Evolutionary conservation across 2,797 vertebrate species (phyloP), one percentile per base, ranked within the genome.

Genomic region (Sciaenops ocellatus): DNA sequence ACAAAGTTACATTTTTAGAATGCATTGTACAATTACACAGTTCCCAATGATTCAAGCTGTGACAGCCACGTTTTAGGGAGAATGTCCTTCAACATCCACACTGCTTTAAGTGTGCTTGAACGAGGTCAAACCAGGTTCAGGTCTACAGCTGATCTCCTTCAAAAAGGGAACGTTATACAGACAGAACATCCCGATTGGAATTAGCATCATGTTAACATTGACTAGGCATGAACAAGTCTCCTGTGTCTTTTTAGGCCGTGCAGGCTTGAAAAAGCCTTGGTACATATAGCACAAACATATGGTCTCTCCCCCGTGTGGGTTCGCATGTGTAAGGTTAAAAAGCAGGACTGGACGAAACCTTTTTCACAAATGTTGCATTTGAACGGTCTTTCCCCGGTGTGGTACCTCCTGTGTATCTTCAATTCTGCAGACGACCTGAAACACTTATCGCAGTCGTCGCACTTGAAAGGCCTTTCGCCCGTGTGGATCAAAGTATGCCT

Each of bases 241-340:
- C 88, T 80, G 83, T 94, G 94, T 84, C 94, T 84, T 73, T 94
- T 94, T 30, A 94, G 76, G 48, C 94, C 94, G 9, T 94, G 94
- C 80, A 94, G 65, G 79, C 93, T 94, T n/a, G 94, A 91, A 66
- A 94, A 94, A 51, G 87, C 94, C 44, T 93, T 94, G 63, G 1
- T 90, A 71, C 94, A 94, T 11, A 87, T 57, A 2, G 85, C 0
- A 15, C 94, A 94, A 6, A 93, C 87, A 26, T 94, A 94, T 0
- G 94, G 94, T 46, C 92, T 86, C 73, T 94, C 94, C 34, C 94
- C 94, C 0, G 94, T 94, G 5, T 94, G 94, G 30, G 92, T 94
- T 34, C 94, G 85, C 94, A 94, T 94, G 81, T 94, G 94, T 48
- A 94, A 77, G 20, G 94, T 94, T 0, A 94, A 92, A 69, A 94